phyloP scores from a whole-genome alignment of 2,888 invertebrate species.

The Andrena haemorrhoa region DNA sequence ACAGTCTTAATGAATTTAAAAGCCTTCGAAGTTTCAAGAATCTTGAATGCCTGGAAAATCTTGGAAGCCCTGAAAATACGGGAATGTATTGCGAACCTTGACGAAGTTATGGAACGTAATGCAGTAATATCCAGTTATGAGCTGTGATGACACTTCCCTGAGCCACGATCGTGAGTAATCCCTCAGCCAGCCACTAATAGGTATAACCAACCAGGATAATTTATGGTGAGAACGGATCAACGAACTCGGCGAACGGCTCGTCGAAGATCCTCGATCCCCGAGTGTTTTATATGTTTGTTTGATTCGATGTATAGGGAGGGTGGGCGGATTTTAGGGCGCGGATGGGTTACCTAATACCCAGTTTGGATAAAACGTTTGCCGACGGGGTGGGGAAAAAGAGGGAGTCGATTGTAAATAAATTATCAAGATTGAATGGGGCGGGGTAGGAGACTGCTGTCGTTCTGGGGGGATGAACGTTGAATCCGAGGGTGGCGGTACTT shows the following conservation, averaged over 20 bases:
- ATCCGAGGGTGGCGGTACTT: not conserved
- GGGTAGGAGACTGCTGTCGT: conserved; percentile 12
- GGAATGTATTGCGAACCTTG: not conserved
- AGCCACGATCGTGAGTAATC: conserved; percentile 17
- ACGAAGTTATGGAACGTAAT: not conserved
- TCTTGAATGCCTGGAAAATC: not conserved
- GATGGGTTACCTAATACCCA: conserved; percentile 50
- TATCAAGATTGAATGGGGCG: conserved; percentile 44
- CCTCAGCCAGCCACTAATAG: not conserved
- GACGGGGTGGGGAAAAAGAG: not conserved
- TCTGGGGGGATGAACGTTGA: conserved; percentile 5
- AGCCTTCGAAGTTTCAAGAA: not conserved
- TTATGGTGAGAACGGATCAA: conserved; percentile 31
- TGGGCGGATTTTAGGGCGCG: conserved; percentile 28
- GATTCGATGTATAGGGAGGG: conserved; percentile 36
- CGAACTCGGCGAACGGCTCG: conserved; percentile 22
- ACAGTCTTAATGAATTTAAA: conserved; percentile 40
- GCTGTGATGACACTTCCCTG: not conserved
- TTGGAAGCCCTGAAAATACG: not conserved
- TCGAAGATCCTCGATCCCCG: conserved; percentile 35
- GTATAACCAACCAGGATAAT: conserved; percentile 18
- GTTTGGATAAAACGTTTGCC: conserved; percentile 40
- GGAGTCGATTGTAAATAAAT: conserved; percentile 54
- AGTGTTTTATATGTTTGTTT: conserved; percentile 53
- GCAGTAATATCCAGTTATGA: not conserved